These are phyloP conservation scores for Riptortus pedestris DNA, from an alignment of 1,140 invertebrate genomes.

Conservation along the genomic window DNA sequence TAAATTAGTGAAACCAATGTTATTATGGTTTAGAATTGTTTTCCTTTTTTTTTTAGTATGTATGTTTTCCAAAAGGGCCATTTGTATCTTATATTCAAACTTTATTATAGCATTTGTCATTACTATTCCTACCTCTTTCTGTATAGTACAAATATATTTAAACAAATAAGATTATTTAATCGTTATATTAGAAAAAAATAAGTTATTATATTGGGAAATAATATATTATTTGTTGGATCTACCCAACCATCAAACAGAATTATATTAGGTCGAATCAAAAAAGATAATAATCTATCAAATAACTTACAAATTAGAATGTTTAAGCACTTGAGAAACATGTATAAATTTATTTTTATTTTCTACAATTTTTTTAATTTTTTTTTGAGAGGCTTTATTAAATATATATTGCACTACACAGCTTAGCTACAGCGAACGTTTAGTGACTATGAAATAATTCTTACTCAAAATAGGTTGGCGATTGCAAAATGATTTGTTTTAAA, in stretches of 20 bases:
- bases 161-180: constrained; percentile 26
- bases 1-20: too few relatives aligned
- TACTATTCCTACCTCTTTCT: constrained; percentile 19
- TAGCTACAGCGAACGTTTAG: not conserved
- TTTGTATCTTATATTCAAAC: too few relatives aligned
- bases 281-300: not conserved
- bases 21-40: too few relatives aligned
- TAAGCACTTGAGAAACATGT: too few relatives aligned
- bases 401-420: not conserved
- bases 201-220: constrained; percentile 21
- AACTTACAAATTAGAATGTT: not conserved
- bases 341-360: too few relatives aligned
- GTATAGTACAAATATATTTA: constrained; percentile 29
- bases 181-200: constrained; percentile 26
- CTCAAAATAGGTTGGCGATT: too few relatives aligned
- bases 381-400: not conserved
- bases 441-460: too few relatives aligned
- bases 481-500: too few relatives aligned
- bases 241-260: constrained; percentile 21
- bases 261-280: not conserved
- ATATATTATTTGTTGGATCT: constrained; percentile 26
- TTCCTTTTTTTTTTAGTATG: too few relatives aligned
- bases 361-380: not conserved
- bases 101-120: too few relatives aligned
- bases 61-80: too few relatives aligned